These are phyloP conservation scores for Pterocles orientalis DNA, from an alignment of 2,113 vertebrate genomes.

Conservation along the genomic window DNA sequence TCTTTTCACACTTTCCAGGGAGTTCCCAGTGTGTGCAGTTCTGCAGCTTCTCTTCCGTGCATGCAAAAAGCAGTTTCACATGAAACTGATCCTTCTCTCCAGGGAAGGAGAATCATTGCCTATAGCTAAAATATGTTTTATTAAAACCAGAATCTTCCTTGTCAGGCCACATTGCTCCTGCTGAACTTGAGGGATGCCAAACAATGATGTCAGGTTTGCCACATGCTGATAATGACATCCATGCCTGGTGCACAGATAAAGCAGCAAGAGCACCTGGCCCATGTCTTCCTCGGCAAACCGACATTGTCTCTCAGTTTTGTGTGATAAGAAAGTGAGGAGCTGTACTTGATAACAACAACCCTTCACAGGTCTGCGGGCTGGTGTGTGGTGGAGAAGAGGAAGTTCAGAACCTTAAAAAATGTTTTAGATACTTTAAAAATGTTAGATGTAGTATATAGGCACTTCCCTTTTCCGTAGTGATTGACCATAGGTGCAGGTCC, in stretches of 20 bases:
- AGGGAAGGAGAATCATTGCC: neutral
- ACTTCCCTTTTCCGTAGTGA: neutral
- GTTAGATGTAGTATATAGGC: neutral
- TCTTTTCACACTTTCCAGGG: neutral
- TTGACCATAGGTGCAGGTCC: rapidly evolving
- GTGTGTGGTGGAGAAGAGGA: neutral
- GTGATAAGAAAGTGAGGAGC: constrained; percentile 34
- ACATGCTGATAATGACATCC: neutral
- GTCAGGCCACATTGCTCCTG: neutral
- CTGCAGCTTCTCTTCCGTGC: neutral
- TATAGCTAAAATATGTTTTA: constrained; percentile 27
- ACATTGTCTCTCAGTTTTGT: neutral
- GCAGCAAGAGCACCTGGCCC: neutral
- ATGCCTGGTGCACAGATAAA: constrained; percentile 18
- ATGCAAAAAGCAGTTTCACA: neutral
- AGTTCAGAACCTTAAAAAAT: constrained; percentile 25
- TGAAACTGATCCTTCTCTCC: constrained; percentile 3
- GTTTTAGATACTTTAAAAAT: neutral
- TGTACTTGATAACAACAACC: constrained; percentile 16
- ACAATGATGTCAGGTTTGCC: constrained; percentile 3
- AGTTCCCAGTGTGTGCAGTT: neutral
- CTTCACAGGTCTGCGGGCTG: constrained; percentile 23
- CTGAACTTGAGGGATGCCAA: neutral
- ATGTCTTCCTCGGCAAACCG: neutral
- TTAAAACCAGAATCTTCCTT: constrained; percentile 25